These are phyloP conservation scores for Falco concolor DNA, from an alignment of 2,797 vertebrate genomes.

Conservation along the genomic window DNA sequence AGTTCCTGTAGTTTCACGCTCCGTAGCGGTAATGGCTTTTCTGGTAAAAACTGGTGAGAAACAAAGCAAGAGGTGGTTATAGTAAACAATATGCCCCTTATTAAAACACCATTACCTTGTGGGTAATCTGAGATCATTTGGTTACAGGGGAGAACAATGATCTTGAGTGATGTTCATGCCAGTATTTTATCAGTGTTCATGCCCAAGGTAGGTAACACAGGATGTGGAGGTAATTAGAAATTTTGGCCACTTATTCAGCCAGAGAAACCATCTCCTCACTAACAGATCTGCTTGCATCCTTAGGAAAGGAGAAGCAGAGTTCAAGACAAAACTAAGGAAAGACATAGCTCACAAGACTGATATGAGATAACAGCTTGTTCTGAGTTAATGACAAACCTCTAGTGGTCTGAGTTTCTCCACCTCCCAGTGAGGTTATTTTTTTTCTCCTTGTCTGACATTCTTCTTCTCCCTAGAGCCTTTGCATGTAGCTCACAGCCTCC, in stretches of 20 bases:
- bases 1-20: not conserved
- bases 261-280: not conserved
- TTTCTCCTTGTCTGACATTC: not conserved
- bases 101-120: not conserved
- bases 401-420: not conserved
- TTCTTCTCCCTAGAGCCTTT: not conserved
- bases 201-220: not conserved
- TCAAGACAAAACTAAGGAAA: not conserved
- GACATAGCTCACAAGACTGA: not conserved
- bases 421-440: not conserved
- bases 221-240: not conserved
- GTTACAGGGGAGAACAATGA: rapidly evolving
- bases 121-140: not conserved
- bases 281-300: not conserved
- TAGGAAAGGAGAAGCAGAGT: not conserved
- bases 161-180: not conserved
- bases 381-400: not conserved
- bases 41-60: not conserved
- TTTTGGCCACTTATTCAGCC: not conserved
- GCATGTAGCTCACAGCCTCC: not conserved
- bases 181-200: not conserved
- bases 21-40: not conserved
- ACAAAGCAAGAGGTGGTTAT: not conserved
- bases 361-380: not conserved
- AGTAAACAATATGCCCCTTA: not conserved